Conservation (phyloP, 2,113 vertebrate species). For the Madoqua kirkii region DNA sequence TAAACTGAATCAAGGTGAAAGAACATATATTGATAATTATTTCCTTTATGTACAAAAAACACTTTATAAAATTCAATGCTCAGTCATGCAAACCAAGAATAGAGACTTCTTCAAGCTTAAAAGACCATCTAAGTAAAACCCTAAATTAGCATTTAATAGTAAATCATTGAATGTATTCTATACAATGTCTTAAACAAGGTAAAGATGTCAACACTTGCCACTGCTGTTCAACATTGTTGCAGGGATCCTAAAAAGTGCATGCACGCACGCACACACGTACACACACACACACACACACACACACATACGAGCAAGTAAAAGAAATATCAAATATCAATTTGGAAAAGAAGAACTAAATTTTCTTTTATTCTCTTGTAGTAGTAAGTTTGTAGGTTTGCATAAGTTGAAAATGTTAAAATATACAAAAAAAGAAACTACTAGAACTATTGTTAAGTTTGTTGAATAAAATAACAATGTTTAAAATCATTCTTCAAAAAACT, state of each 20-base stretch:
- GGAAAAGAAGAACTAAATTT: background rate
- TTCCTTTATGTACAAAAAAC: background rate
- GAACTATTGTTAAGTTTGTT: background rate
- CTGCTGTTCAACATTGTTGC: background rate
- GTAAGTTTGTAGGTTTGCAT: background rate
- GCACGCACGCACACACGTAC: background rate
- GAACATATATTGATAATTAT: background rate
- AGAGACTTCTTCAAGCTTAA: background rate
- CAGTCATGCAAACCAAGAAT: background rate
- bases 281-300: background rate
- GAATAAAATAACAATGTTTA: background rate
- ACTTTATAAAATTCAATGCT: background rate
- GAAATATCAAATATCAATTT: background rate
- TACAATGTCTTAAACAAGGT: background rate
- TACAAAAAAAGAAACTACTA: background rate
- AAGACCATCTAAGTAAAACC: background rate
- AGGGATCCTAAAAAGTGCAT: accelerated
- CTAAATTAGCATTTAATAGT: background rate
- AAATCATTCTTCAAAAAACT: background rate
- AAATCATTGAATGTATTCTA: background rate
- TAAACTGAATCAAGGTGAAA: background rate
- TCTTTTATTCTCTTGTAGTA: background rate
- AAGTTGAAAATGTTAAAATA: background rate
- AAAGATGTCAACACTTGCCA: background rate
- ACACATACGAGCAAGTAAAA: background rate